Percentiles rank a stretch among this genome's conserved stretches.
phyloP scores from a whole-genome alignment of 2,888 invertebrate genomes.

The Pristionchus entomophagus region DNA sequence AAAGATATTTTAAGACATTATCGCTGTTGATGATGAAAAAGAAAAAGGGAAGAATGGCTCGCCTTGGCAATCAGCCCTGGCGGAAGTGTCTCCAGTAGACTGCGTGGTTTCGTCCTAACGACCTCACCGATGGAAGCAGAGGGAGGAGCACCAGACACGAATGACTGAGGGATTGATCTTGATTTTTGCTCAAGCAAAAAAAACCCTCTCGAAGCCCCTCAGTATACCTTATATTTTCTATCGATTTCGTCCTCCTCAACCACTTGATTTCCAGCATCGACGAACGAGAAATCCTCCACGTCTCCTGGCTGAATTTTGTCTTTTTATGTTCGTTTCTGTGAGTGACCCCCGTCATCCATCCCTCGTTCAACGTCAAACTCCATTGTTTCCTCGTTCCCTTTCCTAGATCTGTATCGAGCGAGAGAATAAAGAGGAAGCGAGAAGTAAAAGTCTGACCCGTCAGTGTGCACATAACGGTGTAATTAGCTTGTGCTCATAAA shows the following conservation, averaged over 20 bases:
- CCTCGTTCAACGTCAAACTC: neutral
- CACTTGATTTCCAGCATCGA: neutral
- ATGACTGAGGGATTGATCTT: neutral
- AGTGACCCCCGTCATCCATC: neutral
- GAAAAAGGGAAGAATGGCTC: too few species aligned
- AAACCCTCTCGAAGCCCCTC: neutral
- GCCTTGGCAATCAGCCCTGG: conserved; percentile 17
- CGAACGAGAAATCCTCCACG: conserved; percentile 33
- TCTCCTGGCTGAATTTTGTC: neutral
- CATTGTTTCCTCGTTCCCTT: neutral
- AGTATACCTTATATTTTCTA: neutral
- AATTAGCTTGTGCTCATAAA: neutral
- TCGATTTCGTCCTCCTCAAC: neutral
- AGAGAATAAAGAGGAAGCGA: neutral
- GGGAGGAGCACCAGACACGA: neutral
- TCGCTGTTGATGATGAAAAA: too few species aligned
- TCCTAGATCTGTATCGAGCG: neutral
- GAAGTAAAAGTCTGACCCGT: neutral
- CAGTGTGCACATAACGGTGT: neutral
- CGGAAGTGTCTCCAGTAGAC: neutral
- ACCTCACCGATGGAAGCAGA: neutral
- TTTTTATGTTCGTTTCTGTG: neutral
- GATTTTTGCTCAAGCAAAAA: neutral
- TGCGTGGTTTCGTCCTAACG: neutral
- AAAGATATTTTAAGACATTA: too few species aligned